Evolutionary conservation across 2,113 vertebrate species (phyloP), one percentile per base, ranked within the genome.

Genomic region (Esox niger): DNA sequence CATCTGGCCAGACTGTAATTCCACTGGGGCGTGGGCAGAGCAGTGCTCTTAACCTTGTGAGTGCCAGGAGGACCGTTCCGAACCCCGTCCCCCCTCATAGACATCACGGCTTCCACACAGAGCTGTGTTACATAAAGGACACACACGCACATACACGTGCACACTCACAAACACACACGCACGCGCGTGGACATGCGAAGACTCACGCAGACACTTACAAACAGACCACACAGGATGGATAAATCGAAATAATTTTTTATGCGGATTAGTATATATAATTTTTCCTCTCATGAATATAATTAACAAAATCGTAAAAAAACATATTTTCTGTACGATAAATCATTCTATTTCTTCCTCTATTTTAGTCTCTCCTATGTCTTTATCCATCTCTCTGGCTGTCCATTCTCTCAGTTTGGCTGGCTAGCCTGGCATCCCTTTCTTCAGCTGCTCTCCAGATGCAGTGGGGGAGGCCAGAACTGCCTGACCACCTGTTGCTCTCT

Each of bases 71-170:
- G 7, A 3, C 7, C 8, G 7, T 20, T 15, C 25, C 17, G n/a
- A 29, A 23, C 56, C 64, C 69, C 76, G 73, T 79, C 79, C 81
- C 38, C 66, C 74, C 33, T 68, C 60, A 71, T 84, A 38, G 62
- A 61, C 75, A 62, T 81, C 74, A 83, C n/a, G 21, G 47, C 20
- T 10, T 43, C 59, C 55, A 35, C 35, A 43, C 33, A 46, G 35
- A 59, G 49, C 9, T 64, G 23, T 38, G 23, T 38, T 38, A 32
- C 29, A 33, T 56, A 49, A 25, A 62, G 7, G 6, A 63, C 11
- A 7, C n/a, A 8, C 61, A 62, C 23, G 31, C 66, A 57, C 31
- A 66, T 25, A 23, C 17, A 58, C 56, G 17, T 5, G 11, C 23
- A 56, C 26, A 26, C 54, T 15, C 26, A 29, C 54, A 27, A 23